Percentiles rank a stretch among this genome's conserved stretches.
These are phyloP conservation scores for Chamaetylas fuelleborni DNA, from an alignment of 2,113 vertebrate species.

Conservation along the genomic window DNA sequence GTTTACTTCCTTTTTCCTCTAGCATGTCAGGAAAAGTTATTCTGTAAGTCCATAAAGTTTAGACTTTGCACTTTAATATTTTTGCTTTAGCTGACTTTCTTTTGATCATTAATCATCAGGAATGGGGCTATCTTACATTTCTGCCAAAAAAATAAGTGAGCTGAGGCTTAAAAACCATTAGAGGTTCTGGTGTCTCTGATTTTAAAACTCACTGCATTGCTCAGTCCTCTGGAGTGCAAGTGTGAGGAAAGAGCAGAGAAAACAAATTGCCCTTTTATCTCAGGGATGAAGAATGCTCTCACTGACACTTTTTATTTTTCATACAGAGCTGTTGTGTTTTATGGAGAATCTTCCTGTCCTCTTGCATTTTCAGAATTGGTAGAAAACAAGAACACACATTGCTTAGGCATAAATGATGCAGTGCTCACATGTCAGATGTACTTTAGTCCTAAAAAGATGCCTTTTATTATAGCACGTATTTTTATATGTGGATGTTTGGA, in stretches of 20 bases:
- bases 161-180: not conserved
- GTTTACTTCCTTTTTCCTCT: not conserved
- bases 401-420: not conserved
- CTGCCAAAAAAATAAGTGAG: not conserved
- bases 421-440: rapidly evolving
- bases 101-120: not conserved
- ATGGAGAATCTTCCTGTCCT: not conserved
- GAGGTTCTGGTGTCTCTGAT: not conserved
- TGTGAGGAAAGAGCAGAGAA: not conserved
- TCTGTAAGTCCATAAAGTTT: not conserved
- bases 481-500: not conserved
- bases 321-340: not conserved
- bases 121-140: not conserved
- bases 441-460: not conserved
- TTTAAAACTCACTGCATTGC: not conserved
- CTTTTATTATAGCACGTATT: not conserved
- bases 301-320: not conserved
- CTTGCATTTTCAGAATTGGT: not conserved
- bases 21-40: not conserved
- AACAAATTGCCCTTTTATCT: not conserved
- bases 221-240: not conserved
- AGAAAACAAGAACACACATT: not conserved
- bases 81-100: not conserved
- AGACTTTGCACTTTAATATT: not conserved
- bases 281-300: not conserved